phyloP scores from a whole-genome alignment of 1,140 invertebrate genomes.

The Drosophila melanica region DNA sequence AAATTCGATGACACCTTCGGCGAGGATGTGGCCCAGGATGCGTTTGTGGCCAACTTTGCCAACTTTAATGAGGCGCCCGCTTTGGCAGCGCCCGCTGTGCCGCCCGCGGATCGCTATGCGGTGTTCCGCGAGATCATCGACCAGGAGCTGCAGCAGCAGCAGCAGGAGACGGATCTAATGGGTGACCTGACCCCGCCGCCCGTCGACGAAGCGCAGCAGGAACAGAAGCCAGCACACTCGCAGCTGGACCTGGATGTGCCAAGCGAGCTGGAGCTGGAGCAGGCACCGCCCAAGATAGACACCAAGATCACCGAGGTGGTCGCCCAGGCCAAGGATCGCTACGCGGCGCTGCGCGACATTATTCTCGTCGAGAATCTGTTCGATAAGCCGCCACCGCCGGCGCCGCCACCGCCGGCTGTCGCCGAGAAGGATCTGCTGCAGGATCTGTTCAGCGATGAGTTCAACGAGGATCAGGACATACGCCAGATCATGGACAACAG shows the following conservation, averaged over 20 bases:
- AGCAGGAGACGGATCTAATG: constrained; percentile 84
- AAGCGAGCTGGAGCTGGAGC: constrained; percentile 31
- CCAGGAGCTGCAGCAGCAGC: constrained; percentile 87
- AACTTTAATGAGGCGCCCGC: constrained; percentile 85
- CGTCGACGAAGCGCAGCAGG: constrained; percentile 45
- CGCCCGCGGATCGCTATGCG: constrained; percentile 90
- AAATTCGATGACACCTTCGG: constrained; percentile 87
- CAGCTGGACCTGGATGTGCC: constrained; percentile 34
- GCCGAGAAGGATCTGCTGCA: constrained; percentile 70
- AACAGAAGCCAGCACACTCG: constrained; percentile 16
- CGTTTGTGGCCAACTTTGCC: constrained; percentile 87
- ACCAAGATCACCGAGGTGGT: constrained; percentile 84
- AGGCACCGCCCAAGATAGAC: constrained; percentile 69
- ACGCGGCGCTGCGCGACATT: constrained; percentile 89
- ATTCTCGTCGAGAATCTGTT: constrained; percentile 86
- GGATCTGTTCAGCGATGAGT: constrained; percentile 79
- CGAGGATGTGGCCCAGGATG: constrained; percentile 55
- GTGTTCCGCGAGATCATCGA: constrained; percentile 93
- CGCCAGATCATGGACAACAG: constrained; percentile 72
- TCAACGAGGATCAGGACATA: constrained; percentile 77
- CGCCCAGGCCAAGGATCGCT: constrained; percentile 86
- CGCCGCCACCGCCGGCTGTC: neutral
- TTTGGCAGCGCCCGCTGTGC: constrained; percentile 74
- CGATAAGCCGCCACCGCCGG: constrained; percentile 84
- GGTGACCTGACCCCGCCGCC: constrained; percentile 60